phyloP scores from a whole-genome alignment of 2,888 invertebrate species.

The Hermaeophaga mercurialis region DNA sequence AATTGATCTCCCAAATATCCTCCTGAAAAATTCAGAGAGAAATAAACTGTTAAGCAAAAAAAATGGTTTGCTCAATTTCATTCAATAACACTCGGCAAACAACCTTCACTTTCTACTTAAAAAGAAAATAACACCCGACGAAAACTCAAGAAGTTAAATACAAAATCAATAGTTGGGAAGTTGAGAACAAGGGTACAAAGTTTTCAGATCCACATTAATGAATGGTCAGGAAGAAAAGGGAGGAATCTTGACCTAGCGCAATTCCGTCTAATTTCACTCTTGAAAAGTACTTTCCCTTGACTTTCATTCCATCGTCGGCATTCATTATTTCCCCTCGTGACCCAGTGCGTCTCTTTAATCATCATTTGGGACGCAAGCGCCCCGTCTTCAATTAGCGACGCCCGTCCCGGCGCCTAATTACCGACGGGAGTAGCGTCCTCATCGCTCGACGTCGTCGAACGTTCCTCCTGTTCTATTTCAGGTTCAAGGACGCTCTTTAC shows the following conservation, averaged over 20 bases:
- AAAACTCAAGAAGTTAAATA: slow-evolving; percentile 14
- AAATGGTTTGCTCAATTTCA: too few species aligned
- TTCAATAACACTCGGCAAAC: too few species aligned
- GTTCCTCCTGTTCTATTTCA: slow-evolving; percentile 30
- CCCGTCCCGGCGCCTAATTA: slow-evolving; percentile 55
- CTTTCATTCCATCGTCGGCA: slow-evolving; percentile 47
- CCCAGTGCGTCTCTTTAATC: slow-evolving; percentile 57
- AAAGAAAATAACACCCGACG: neutral
- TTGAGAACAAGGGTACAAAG: slow-evolving; percentile 27
- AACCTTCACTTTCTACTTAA: slow-evolving; percentile 5
- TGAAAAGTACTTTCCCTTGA: slow-evolving; percentile 58
- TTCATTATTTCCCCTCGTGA: slow-evolving; percentile 57
- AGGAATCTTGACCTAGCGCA: slow-evolving; percentile 54
- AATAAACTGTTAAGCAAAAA: too few species aligned
- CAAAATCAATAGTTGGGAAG: slow-evolving; percentile 28
- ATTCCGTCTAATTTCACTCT: slow-evolving; percentile 58
- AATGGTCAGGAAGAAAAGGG: slow-evolving; percentile 44
- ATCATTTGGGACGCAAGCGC: slow-evolving; percentile 54
- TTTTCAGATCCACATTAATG: slow-evolving; percentile 36
- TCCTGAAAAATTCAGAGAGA: too few species aligned
- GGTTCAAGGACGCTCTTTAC: slow-evolving; percentile 54
- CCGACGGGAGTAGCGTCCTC: slow-evolving; percentile 51
- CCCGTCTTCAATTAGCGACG: slow-evolving; percentile 54
- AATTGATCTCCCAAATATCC: too few species aligned
- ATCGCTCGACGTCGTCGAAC: slow-evolving; percentile 3